Evolutionary conservation across 2,797 vertebrate species (phyloP).

Genomic region (Malurus leucopterus): DNA sequence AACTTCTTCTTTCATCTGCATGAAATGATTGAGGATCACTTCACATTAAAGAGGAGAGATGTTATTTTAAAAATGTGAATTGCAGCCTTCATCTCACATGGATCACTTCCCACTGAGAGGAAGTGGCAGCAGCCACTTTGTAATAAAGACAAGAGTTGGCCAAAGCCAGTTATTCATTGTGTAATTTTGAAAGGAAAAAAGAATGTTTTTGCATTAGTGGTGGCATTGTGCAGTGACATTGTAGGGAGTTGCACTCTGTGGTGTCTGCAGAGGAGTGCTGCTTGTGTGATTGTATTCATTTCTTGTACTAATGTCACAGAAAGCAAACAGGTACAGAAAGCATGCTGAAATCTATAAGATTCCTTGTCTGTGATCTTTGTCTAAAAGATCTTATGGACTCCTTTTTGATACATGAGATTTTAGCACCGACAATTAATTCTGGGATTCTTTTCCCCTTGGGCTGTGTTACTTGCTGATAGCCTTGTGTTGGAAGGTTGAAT

Average conservation of each 20-base stretch:
- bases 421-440: background rate
- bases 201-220: background rate
- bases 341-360: background rate
- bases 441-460: background rate
- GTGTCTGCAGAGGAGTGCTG: background rate
- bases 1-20: background rate
- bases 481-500: background rate
- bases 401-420: background rate
- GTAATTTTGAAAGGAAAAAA: background rate
- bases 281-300: background rate
- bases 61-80: conserved; percentile 28
- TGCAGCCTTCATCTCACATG: background rate
- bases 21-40: conserved; percentile 23
- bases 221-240: background rate
- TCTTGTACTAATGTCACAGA: background rate
- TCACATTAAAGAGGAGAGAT: conserved; percentile 18
- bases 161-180: background rate
- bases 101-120: conserved; percentile 14
- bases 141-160: background rate
- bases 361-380: background rate
- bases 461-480: background rate
- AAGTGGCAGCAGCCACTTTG: conserved; percentile 14
- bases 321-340: background rate
- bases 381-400: fast-evolving
- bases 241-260: background rate